Percentiles rank a stretch among this genome's conserved stretches.
These are phyloP conservation scores for Polymixis flavicincta DNA, from an alignment of 2,888 invertebrate genomes.

Conservation along the genomic window DNA sequence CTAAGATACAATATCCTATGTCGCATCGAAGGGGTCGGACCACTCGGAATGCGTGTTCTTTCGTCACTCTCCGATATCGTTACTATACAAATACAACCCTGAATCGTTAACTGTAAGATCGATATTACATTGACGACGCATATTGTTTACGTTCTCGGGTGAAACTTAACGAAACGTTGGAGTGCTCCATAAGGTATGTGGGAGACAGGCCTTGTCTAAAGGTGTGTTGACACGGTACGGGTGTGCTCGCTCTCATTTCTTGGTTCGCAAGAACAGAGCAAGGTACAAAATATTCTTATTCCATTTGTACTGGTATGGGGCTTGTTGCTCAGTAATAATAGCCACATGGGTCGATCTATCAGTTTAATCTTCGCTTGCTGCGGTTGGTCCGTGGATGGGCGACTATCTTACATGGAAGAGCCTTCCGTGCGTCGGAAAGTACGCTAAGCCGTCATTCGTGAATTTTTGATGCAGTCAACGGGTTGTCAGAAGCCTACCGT, in stretches of 20 bases:
- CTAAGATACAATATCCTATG: slow-evolving; percentile 71
- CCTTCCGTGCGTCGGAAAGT: no score
- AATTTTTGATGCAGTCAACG: no score
- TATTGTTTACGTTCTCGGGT: slow-evolving; percentile 80
- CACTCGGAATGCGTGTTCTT: slow-evolving; percentile 75
- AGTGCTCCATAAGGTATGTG: slow-evolving; percentile 82
- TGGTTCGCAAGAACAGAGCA: slow-evolving; percentile 8
- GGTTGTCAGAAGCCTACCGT: no score
- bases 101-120: slow-evolving; percentile 60
- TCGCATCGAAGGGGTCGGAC: slow-evolving; percentile 68
- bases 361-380: no score
- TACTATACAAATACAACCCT: slow-evolving; percentile 62
- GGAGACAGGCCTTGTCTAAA: slow-evolving; percentile 63
- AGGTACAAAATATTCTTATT: slow-evolving; percentile 4
- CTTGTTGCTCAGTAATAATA: no score
- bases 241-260: slow-evolving; percentile 42
- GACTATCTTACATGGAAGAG: no score
- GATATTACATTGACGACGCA: slow-evolving; percentile 57
- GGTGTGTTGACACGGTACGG: slow-evolving; percentile 55
- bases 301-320: background rate
- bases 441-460: no score
- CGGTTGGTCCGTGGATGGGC: no score
- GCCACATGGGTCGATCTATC: no score
- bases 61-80: slow-evolving; percentile 66
- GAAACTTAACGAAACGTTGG: slow-evolving; percentile 80